Evolutionary conservation across 2,113 vertebrate genomes (phyloP), one percentile per base, ranked within the genome.

Genomic region (Ageneiosus marmoratus): DNA sequence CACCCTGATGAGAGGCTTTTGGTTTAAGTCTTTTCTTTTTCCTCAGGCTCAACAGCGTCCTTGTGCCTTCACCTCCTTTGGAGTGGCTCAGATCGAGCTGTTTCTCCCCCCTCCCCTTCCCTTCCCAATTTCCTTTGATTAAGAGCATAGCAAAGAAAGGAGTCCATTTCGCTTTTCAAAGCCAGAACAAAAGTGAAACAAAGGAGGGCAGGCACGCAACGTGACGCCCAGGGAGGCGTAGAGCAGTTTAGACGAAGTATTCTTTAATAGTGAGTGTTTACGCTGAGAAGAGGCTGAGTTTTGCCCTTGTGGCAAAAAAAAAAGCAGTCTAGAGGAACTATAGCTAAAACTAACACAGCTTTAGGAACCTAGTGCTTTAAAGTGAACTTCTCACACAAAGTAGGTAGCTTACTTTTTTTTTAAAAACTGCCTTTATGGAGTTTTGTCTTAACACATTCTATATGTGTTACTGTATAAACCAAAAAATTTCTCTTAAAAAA

Each of bases 141-240:
- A 76, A 72, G 44, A 79, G 77, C 77, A 22, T 34, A 18, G 27
- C 60, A 29, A 78, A 80, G 65, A 83, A 77, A 74, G 63, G 53
- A 48, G 58, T 60, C 46, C 46, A 55, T 81, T 83, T 83, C 34
- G 32, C 72, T 55, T 83, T 85, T 87, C 58, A 78, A 79, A 83
- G 56, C 29, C 41, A 41, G 50, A 44, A 85, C 75, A 82, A 84
- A 81, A 83, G 80, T 65, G 76, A 82, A 67, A 65, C 48, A 78
- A 80, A 83, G 58, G 44, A 24, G 60, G 82, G 79, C 46, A 65
- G 79, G 32, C 27, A 46, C 46, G 50, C 86, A 16, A 78, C 46
- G 58, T 82, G 79, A 60, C 55, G 77, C 79, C 34, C 8, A 37
- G 55, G 78, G 60, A 77, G 46, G 29, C 2, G 22, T 46, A 27